Percentiles rank a stretch among this genome's conserved stretches.
Evolutionary conservation across 2,113 vertebrate species (phyloP).

Genomic region (Ranitomeya variabilis): DNA sequence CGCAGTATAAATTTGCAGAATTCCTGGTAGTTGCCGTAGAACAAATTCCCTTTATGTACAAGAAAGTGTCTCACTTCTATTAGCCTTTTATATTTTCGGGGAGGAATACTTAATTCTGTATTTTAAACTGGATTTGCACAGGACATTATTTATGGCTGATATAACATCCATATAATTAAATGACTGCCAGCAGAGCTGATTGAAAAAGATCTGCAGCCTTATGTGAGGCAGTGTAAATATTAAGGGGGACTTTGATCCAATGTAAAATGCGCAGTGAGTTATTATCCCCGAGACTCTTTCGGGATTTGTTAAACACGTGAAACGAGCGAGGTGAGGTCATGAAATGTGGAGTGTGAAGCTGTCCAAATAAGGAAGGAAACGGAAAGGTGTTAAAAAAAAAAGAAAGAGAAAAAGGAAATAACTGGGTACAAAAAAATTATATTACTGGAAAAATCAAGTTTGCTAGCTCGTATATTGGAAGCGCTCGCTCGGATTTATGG

Average conservation of each 20-base stretch:
- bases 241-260: conserved; percentile 36
- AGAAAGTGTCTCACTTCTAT: neutral
- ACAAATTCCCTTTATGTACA: conserved; percentile 25
- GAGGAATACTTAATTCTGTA: neutral
- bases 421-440: neutral
- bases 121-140: conserved; percentile 32
- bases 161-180: conserved; percentile 41
- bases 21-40: neutral
- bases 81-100: conserved; percentile 21
- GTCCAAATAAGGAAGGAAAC: conserved; percentile 46
- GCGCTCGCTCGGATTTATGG: neutral
- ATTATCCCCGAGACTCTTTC: conserved; percentile 25
- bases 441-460: conserved; percentile 42
- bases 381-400: conserved; percentile 44
- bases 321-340: conserved; percentile 52
- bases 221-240: conserved; percentile 35
- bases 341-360: conserved; percentile 37
- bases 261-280: conserved; percentile 25
- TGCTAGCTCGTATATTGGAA: conserved; percentile 19
- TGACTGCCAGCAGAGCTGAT: conserved; percentile 35
- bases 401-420: conserved; percentile 26
- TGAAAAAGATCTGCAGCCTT: conserved; percentile 29
- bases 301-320: conserved; percentile 49
- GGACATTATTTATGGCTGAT: conserved; percentile 44
- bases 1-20: neutral